Conservation (phyloP, 2,888 invertebrate genomes). For the Euclidia mi region DNA sequence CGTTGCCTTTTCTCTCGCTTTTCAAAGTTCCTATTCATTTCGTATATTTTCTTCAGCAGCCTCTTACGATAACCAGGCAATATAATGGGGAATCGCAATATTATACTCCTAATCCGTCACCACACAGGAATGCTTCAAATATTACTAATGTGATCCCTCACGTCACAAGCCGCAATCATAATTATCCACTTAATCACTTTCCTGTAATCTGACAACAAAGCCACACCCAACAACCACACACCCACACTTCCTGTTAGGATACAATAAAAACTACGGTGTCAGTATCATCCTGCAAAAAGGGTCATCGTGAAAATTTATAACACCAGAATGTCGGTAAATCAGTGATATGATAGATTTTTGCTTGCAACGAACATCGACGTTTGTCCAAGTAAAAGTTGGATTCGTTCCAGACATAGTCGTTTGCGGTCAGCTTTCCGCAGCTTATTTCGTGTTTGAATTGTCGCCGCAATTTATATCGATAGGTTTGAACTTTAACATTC, state of each 20-base stretch:
- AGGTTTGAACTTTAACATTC: slow-evolving; percentile 17
- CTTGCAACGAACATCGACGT: slow-evolving; percentile 54
- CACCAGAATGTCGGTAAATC: slow-evolving; percentile 34
- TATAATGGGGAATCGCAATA: too few species aligned
- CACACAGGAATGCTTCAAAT: too few species aligned
- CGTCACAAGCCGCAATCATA: too few species aligned
- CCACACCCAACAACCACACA: neutral
- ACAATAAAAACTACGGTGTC: slow-evolving; percentile 5
- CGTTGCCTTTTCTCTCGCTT: too few species aligned
- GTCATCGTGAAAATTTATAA: slow-evolving; percentile 40
- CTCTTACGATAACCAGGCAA: too few species aligned
- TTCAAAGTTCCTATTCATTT: too few species aligned
- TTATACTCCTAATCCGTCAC: too few species aligned
- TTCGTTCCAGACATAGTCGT: slow-evolving; percentile 55
- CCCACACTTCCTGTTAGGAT: neutral
- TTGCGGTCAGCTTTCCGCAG: slow-evolving; percentile 57
- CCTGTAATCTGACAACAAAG: neutral
- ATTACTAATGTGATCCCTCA: too few species aligned
- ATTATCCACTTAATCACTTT: too few species aligned
- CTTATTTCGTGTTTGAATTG: slow-evolving; percentile 58
- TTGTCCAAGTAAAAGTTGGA: slow-evolving; percentile 60
- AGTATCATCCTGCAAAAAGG: slow-evolving; percentile 25
- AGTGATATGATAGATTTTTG: slow-evolving; percentile 57
- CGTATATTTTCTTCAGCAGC: too few species aligned
- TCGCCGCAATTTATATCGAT: slow-evolving; percentile 42